Evolutionary conservation across 2,888 invertebrate species (phyloP), one percentile per base, ranked within the genome.

Genomic region (Lathronympha strigana): DNA sequence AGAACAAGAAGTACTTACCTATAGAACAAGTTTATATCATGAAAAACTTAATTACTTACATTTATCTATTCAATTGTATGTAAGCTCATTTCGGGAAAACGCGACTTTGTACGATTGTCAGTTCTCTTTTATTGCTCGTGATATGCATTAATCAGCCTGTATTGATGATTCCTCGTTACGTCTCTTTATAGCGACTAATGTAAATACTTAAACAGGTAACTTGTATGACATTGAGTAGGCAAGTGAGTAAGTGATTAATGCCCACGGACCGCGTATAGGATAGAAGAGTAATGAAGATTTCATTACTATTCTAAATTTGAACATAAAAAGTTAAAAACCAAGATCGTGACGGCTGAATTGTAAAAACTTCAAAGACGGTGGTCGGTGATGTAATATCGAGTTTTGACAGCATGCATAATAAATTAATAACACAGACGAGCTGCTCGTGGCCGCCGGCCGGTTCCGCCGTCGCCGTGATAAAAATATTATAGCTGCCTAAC

Each of bases 371-470:
- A 57, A 51, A 25, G 43, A 19, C 36, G 25, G 36, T 64, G 58
- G 43, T 25, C 36, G 25, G 36, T 64, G 58, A 58, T 51, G 58
- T 64, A 51, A 64, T 53, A 51, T 51, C 25, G 45, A 60, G 51
- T 60, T 64, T 60, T 45, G 45, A 38, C n/a, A 45, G 51, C 45
- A 33, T 43, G 45, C 43, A 51, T 51, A 51, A 45, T n/a, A n/a
- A n/a, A n/a, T n/a, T n/a, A n/a, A n/a, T 13, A 51, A 51, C 43
- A 43, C 23, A 15, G 33, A 15, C 11, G 55, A 61, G 28, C 23
- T 36, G 13, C 31, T 43, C 40, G 33, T 13, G 57, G 51, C 54
- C 66, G 73, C 73, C 75, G 73, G 78, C 77, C 77, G 74, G 74
- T 79, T 77, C 73, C 64, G 43, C 21, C 31, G 28, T 17, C n/a